Evolutionary conservation across 2,888 invertebrate genomes (phyloP), one percentile per base, ranked within the genome.

Genomic region (Aromia moschata): DNA sequence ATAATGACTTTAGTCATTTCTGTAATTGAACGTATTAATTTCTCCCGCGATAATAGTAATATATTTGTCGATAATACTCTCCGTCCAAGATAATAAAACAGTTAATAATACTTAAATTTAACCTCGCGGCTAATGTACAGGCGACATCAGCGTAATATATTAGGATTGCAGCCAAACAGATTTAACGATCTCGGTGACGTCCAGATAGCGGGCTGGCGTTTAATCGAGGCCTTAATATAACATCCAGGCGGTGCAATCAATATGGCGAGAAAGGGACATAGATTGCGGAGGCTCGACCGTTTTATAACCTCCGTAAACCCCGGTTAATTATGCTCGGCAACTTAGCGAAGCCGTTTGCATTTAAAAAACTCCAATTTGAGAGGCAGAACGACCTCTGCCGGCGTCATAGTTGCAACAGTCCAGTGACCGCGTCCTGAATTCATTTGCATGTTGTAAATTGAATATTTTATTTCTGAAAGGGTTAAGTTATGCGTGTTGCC

Each of bases 221-320:
- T 46, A 46, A 46, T 17, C 46, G 46, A 46, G 31, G 16, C 16
- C 33, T 33, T 46, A 46, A 46, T 46, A 33, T 44, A n/a, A 33
- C 33, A 33, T 17, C 16, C 46, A 15, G 15, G 11, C 33, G 5
- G 36, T n/a, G 36, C 10, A 46, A 46, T 46, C 46, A 16, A 46
- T 46, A 46, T 9, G 11, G 11, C 46, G 16, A 33, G 33, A 33
- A 46, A 17, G 17, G 17, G 46, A 33, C 46, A 46, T 46, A 46
- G 46, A 33, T 33, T 33, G 16, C 25, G 17, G 15, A n/a, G 33
- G 33, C 12, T 12, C 36, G 33, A 15, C 18, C 17, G 36, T 46
- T 46, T 46, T 36, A 33, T 16, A 33, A 47, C 20, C 11, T 37
- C 37, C 20, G 37, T 47, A 36, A 18, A 47, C 47, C 37, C 18